Percentiles rank a stretch among this genome's conserved stretches.
Evolutionary conservation across 2,113 vertebrate species (phyloP).

Genomic region (Danionella cerebrum): DNA sequence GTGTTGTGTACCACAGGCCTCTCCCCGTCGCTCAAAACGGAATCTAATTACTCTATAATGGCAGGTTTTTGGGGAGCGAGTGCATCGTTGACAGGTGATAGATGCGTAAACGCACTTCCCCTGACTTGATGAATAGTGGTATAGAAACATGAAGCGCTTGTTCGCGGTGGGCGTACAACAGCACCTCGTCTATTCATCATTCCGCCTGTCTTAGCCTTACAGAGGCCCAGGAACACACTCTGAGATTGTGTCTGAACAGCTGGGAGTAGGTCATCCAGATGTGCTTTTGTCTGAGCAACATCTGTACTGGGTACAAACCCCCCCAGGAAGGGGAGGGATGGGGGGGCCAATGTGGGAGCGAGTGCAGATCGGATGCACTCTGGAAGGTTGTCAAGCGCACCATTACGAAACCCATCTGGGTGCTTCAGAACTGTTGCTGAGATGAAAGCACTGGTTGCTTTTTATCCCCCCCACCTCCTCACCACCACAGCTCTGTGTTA

Average conservation of each 20-base stretch:
- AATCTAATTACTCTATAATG: constrained; percentile 43
- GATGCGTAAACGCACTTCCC: constrained; percentile 36
- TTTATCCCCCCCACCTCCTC: background rate
- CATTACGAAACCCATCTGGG: constrained; percentile 36
- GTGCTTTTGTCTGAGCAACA: constrained; percentile 36
- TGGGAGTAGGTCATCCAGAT: constrained; percentile 41
- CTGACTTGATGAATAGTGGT: constrained; percentile 42
- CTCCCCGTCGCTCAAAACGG: constrained; percentile 30
- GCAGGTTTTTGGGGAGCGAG: constrained; percentile 11
- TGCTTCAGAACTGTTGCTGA: constrained; percentile 33
- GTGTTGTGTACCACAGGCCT: constrained; percentile 8
- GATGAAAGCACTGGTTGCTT: constrained; percentile 35
- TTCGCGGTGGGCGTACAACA: constrained; percentile 25
- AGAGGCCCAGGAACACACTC: constrained; percentile 18
- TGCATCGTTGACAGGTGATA: constrained; percentile 40
- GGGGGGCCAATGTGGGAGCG: background rate
- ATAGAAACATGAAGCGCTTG: constrained; percentile 7
- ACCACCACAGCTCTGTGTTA: constrained; percentile 10
- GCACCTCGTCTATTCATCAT: constrained; percentile 38
- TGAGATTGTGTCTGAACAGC: constrained; percentile 39
- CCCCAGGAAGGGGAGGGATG: background rate
- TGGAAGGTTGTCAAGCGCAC: constrained; percentile 31
- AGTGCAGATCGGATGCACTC: constrained; percentile 20
- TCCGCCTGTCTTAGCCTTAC: background rate
- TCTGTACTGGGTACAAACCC: constrained; percentile 24